Conservation (phyloP, 2,888 invertebrate species). For the Rosalia funebris region DNA sequence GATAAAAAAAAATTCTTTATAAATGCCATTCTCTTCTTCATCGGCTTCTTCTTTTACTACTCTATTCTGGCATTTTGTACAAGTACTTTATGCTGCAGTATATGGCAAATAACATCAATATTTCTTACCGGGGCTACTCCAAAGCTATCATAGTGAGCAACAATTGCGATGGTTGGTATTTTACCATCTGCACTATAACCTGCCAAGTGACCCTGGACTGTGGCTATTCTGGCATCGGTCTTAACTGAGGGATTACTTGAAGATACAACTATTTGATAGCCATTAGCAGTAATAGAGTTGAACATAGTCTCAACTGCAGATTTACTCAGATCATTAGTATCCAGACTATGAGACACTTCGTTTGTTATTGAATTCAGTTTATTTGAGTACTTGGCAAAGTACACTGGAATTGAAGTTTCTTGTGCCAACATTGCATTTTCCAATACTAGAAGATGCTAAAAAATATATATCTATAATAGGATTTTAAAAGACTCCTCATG, state of each 20-base stretch:
- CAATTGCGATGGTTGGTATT: constrained; percentile 85
- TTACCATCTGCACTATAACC: constrained; percentile 75
- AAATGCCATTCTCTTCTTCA: no score
- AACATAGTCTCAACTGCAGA: constrained; percentile 87
- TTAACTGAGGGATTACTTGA: constrained; percentile 77
- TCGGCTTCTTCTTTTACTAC: no score
- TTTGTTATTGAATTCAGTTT: constrained; percentile 79
- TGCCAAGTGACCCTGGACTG: constrained; percentile 84
- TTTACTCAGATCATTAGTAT: constrained; percentile 75
- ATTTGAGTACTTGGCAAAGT: constrained; percentile 82
- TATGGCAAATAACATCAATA: no score
- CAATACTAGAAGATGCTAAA: constrained; percentile 77
- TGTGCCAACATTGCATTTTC: constrained; percentile 84
- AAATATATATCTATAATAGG: constrained; percentile 33
- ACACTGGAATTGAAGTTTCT: constrained; percentile 86
- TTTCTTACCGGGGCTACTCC: constrained; percentile 87
- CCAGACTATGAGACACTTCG: constrained; percentile 77
- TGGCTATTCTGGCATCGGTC: constrained; percentile 85
- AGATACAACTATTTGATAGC: constrained; percentile 90
- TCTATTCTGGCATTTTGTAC: no score
- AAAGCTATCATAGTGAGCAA: constrained; percentile 93
- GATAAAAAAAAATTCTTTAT: no score
- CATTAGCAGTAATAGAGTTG: constrained; percentile 90
- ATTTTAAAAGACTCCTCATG: constrained; percentile 4
- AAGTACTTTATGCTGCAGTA: no score